Base-by-base conservation (phyloP, 2,888 invertebrate species). In the Calameuta idolon region DNA sequence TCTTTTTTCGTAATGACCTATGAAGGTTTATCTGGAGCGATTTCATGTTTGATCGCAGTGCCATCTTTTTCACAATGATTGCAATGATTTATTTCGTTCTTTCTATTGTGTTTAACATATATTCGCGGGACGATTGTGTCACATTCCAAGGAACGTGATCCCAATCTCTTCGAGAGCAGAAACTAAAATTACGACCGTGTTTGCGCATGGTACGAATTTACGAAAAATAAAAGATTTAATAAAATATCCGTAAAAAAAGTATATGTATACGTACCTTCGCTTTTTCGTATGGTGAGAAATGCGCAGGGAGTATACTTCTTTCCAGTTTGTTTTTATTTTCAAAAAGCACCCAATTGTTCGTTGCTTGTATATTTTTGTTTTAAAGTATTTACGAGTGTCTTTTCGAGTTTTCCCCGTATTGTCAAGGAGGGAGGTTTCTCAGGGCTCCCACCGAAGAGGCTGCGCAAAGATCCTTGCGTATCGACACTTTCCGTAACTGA, bases 361-460 rank as follows among this genome's bases (percentile, higher is more conserved):
- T 55, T 55, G 23, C 55, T 55, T 55, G 23, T 55, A 55, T 55
- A 9, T 40, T 23, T 23, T 34, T 3, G 35, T 35, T 35, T 40
- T 40, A 1, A 55, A 23, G 23, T 55, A 55, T 55, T 55, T 55
- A 23, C 23, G 55, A 55, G 55, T 55, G 55, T 55, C 23, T 55
- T 55, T 55, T 55, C 23, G 55, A 55, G 55, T 55, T 40, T 23
- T 55, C 23, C 1, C 23, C 55, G 55, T 55, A 23, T 23, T 55
- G 23, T 55, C 23, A 23, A 55, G 82, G 82, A 80, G 82, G 83
- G 78, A 74, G 78, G 79, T 80, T 83, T 87, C 85, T 87, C 87
- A 85, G 85, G 87, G 82, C 84, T 85, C 83, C 83, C 82, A 76
- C 55, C 79, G 78, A 74, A 77, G 75, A 74, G 73, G 78, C 75